These are phyloP conservation scores for Metridium senile DNA, from an alignment of 92 coral and sea anemone genomes.

Conservation along the genomic window DNA sequence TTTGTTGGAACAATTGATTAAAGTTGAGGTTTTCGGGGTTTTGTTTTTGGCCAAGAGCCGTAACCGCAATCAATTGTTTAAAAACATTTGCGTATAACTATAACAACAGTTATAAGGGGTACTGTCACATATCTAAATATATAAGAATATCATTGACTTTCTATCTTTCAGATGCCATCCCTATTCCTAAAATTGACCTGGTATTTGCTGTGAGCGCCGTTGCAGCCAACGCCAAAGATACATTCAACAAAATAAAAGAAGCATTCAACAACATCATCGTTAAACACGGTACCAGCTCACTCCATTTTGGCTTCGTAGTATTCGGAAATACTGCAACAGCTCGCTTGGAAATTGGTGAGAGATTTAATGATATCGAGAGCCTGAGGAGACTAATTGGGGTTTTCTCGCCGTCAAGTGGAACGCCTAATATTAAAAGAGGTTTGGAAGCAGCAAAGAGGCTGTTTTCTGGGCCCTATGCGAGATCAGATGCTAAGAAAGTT, in stretches of 20 bases:
- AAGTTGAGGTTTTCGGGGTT: too few species aligned
- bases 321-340: slow-evolving; percentile 43
- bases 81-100: too few species aligned
- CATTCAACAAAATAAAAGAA: slow-evolving; percentile 57
- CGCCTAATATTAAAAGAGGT: slow-evolving; percentile 56
- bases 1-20: too few species aligned
- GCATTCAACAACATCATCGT: slow-evolving; percentile 44
- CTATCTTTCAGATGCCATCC: slow-evolving; percentile 9
- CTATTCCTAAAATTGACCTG: slow-evolving; percentile 47
- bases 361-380: slow-evolving; percentile 15
- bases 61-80: too few species aligned
- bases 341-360: slow-evolving; percentile 34
- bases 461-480: slow-evolving; percentile 52
- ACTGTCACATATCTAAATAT: too few species aligned
- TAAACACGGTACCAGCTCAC: slow-evolving; percentile 36
- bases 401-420: slow-evolving; percentile 10
- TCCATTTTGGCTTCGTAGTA: slow-evolving; percentile 44
- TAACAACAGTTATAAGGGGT: too few species aligned
- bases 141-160: too few species aligned
- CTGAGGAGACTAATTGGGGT: slow-evolving; percentile 36
- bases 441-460: slow-evolving; percentile 51
- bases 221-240: slow-evolving; percentile 47
- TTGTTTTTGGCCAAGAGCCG: too few species aligned
- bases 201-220: slow-evolving; percentile 65
- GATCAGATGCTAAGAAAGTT: slow-evolving; percentile 54